These are phyloP conservation scores for Reticulitermes speratus DNA, from an alignment of 1,140 invertebrate species.

Conservation along the genomic window DNA sequence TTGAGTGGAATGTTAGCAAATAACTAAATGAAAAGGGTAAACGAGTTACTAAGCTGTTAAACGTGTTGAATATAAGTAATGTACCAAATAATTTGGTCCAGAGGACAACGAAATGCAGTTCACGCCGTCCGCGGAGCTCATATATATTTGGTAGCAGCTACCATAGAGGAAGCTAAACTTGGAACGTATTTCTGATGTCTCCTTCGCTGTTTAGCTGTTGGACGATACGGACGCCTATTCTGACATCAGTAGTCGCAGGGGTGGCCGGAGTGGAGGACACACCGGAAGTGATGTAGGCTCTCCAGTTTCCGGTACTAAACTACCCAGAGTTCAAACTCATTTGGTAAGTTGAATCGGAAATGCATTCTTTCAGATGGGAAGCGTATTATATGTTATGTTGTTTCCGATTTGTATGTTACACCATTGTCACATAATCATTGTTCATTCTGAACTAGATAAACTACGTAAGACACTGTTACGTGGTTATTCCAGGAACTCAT, in stretches of 20 bases:
- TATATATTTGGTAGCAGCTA: too few relatives aligned
- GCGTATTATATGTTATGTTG: not conserved
- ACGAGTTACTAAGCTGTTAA: too few relatives aligned
- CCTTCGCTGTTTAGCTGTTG: conserved; percentile 46
- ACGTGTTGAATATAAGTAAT: too few relatives aligned
- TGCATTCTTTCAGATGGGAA: not conserved
- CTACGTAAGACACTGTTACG: not conserved
- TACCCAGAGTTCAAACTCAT: conserved; percentile 54
- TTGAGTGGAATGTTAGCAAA: too few relatives aligned
- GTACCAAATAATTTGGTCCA: too few relatives aligned
- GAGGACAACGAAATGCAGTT: too few relatives aligned
- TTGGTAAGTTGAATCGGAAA: conserved; percentile 41
- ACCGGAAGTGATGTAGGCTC: conserved; percentile 31
- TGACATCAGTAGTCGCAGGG: conserved; percentile 55
- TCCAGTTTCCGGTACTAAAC: conserved; percentile 49
- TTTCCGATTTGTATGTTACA: not conserved
- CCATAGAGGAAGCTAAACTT: too few relatives aligned
- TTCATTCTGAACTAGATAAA: not conserved
- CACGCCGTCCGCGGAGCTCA: too few relatives aligned
- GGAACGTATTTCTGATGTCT: too few relatives aligned
- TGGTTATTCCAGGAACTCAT: not conserved
- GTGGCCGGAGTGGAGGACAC: conserved; percentile 37
- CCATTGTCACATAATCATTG: not conserved
- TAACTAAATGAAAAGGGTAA: too few relatives aligned
- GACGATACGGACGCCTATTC: conserved; percentile 58